Evolutionary conservation across 2,888 invertebrate species (phyloP), one percentile per base, ranked within the genome.

Genomic region (Serripes groenlandicus): DNA sequence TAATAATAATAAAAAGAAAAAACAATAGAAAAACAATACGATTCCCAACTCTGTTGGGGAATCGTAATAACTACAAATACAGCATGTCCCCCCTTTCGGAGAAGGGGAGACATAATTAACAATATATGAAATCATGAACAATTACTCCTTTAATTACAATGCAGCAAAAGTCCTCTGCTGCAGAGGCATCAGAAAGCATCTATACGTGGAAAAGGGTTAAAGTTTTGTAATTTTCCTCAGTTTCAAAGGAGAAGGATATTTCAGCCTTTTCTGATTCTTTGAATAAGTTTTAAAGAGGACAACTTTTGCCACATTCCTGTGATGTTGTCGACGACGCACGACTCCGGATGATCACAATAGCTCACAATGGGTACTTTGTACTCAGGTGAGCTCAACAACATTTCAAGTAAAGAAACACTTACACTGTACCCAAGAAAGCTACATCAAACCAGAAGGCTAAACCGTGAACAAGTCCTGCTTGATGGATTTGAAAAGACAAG

Each of bases 401-500:
- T n/a, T 4, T 11, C 23, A 4, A 11, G 1, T 23, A 56, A 56
- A 64, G 4, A 52, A 34, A 3, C 49, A 90, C 94, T 92, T 91
- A 95, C 95, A 91, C 92, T 71, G 93, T 90, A 52, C 99, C 99
- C 80, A 97, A 97, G 95, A 99, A 99, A 88, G 99, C 97, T 32
- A 99, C 99, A 95, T 99, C 99, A 95, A 99, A 99, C 99, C 99
- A 99, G 95, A 99, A 99, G 26, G 99, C 99, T 86, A 99, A 95
- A 0, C 99, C 99, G 93, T 99, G 99, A 89, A 99, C 97, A 70
- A 98, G 98, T 34, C 98, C 99, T 0, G 98, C 97, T 95, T 98
- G 98, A 90, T 97, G 96, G 90, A 99, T 96, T 92, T 97, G 97
- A 95, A 99, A 99, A 94, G 98, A 97, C 86, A 99, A 96, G 64